These are phyloP conservation scores for Sesamia nonagrioides DNA, from an alignment of 1,140 invertebrate species.

Conservation along the genomic window DNA sequence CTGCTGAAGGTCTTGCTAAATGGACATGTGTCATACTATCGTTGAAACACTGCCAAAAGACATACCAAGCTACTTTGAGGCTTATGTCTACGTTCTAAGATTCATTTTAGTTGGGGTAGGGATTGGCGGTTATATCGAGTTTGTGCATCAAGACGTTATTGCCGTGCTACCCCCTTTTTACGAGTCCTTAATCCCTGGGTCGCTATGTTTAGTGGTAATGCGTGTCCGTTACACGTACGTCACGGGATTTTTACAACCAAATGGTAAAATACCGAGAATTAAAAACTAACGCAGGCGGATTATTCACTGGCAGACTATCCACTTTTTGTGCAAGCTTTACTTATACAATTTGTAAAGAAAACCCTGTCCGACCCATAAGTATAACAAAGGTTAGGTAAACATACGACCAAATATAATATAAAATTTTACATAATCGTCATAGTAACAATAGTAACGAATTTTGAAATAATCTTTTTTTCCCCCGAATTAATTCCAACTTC, in stretches of 20 bases:
- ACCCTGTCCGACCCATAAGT: no score
- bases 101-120: slow-evolving; percentile 32
- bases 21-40: slow-evolving; percentile 75
- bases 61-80: slow-evolving; percentile 30
- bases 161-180: slow-evolving; percentile 77
- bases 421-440: no score
- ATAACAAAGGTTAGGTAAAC: no score
- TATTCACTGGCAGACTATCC: no score
- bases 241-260: slow-evolving; percentile 37
- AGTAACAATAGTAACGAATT: no score
- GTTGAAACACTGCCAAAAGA: slow-evolving; percentile 61
- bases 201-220: slow-evolving; percentile 57
- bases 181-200: slow-evolving; percentile 81
- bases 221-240: slow-evolving; percentile 60
- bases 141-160: slow-evolving; percentile 79
- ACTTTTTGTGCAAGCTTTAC: no score
- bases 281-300: no score
- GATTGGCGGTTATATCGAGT: slow-evolving; percentile 57
- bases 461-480: no score
- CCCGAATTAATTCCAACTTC: no score
- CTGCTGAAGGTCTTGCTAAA: slow-evolving; percentile 65
- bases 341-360: no score
- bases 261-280: no score
- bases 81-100: slow-evolving; percentile 29
- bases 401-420: no score